Evolutionary conservation across 2,797 vertebrate species (phyloP).

Genomic region (Microcaecilia unicolor): DNA sequence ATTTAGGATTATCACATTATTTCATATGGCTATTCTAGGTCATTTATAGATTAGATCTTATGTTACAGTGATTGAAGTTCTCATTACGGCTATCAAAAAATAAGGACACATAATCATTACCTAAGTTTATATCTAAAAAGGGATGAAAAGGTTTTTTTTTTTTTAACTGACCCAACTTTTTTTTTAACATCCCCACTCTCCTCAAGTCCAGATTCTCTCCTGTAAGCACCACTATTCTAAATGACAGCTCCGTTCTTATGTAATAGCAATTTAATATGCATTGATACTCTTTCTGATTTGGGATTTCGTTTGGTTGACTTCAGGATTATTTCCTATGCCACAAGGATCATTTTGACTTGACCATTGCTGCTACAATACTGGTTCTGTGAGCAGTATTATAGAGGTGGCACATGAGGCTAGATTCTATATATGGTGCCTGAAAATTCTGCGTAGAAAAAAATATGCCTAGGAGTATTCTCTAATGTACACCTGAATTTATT

Average conservation of each 20-base stretch:
- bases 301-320: conserved; percentile 14
- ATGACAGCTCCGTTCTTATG: conserved; percentile 26
- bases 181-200: no score
- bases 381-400: no score
- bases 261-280: conserved; percentile 27
- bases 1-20: conserved; percentile 84
- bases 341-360: conserved; percentile 36
- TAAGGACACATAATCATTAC: conserved; percentile 88
- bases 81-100: conserved; percentile 83
- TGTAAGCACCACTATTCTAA: conserved; percentile 23
- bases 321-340: conserved; percentile 9
- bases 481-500: no score
- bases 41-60: conserved; percentile 87
- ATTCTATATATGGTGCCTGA: no score
- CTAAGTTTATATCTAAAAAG: conserved; percentile 85
- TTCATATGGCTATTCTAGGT: conserved; percentile 95
- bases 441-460: no score
- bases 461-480: no score
- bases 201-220: conserved; percentile 38
- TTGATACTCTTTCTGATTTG: conserved; percentile 13
- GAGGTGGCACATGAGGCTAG: no score
- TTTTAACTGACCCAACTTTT: conserved; percentile 43
- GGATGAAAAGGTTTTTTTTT: conserved; percentile 57
- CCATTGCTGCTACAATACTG: no score
- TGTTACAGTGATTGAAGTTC: conserved; percentile 88